Percentiles rank a stretch among this genome's conserved stretches.
phyloP scores from a whole-genome alignment of 2,888 invertebrate genomes.

The Oscheius myriophilus region DNA sequence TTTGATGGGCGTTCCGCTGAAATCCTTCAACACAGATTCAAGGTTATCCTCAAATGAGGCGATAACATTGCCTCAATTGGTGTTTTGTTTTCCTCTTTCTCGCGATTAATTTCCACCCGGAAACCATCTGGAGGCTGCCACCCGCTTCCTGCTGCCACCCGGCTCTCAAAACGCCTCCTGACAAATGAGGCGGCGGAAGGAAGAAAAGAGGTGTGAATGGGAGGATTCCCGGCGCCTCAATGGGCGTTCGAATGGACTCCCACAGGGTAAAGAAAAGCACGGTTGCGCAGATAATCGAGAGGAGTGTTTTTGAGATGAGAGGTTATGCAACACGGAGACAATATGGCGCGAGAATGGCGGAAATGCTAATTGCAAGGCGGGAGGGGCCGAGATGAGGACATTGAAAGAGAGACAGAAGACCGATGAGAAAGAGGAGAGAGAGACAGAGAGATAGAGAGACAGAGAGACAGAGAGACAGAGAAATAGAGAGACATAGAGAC shows the following conservation, averaged over 20 bases:
- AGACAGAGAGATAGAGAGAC: not conserved
- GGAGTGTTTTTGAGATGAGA: constrained; percentile 20
- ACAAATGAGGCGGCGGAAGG: constrained; percentile 7
- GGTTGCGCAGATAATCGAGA: constrained; percentile 9
- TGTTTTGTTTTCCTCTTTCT: not conserved
- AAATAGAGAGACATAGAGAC: not conserved
- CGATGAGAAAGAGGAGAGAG: too few species aligned
- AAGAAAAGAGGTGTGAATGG: constrained; percentile 6
- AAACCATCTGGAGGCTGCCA: too few species aligned
- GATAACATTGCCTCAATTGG: not conserved
- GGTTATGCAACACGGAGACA: constrained; percentile 1
- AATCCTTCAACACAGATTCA: too few species aligned
- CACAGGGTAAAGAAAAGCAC: not conserved
- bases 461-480: not conserved
- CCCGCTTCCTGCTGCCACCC: too few species aligned
- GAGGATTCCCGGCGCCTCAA: not conserved
- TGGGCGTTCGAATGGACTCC: not conserved
- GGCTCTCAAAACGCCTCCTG: too few species aligned
- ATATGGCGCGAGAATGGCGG: constrained; percentile 9
- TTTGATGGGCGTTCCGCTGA: too few species aligned
- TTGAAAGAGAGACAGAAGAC: not conserved
- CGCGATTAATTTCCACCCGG: not conserved
- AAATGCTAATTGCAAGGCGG: constrained; percentile 8
- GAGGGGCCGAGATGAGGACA: not conserved
- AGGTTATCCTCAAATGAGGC: too few species aligned